Evolutionary conservation across 2,797 vertebrate species (phyloP).

Genomic region (Mus spretus): DNA sequence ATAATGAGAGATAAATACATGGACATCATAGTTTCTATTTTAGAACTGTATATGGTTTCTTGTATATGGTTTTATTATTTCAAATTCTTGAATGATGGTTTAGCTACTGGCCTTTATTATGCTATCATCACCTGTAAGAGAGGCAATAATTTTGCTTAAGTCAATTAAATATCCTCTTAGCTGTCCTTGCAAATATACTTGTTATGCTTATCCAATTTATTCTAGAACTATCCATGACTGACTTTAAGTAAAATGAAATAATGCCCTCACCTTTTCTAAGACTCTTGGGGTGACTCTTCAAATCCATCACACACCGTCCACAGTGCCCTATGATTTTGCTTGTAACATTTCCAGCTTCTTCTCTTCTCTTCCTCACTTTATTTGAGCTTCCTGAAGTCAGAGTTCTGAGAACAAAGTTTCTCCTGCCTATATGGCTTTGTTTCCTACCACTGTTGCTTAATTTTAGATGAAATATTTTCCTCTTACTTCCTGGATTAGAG

Average conservation of each 20-base stretch:
- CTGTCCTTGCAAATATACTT: background rate
- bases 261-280: background rate
- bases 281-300: background rate
- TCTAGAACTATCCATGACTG: background rate
- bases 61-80: background rate
- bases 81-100: conserved; percentile 10
- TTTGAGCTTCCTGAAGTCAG: background rate
- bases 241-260: background rate
- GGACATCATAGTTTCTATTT: background rate
- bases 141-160: background rate
- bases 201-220: background rate
- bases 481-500: background rate
- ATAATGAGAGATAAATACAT: background rate
- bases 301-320: background rate
- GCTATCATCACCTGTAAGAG: background rate
- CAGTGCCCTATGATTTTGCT: background rate
- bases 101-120: background rate
- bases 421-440: background rate
- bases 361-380: background rate
- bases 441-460: background rate
- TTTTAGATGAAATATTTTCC: background rate
- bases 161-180: background rate
- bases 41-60: background rate
- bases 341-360: background rate
- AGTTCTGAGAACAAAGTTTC: background rate